Conservation (phyloP, 2,113 vertebrate genomes). For the Epinephelus lanceolatus region DNA sequence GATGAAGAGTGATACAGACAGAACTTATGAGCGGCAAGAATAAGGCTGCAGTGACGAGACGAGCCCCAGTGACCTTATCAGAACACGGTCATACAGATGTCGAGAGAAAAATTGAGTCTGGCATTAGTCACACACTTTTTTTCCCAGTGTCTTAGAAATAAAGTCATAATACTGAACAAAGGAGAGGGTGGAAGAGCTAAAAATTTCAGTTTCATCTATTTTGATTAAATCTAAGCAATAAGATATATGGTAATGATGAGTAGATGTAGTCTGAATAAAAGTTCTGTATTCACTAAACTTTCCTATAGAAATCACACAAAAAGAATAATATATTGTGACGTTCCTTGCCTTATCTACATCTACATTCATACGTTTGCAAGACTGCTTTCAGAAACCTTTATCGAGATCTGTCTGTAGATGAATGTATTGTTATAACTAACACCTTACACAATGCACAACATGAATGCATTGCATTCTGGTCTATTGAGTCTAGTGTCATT, state of each 20-base stretch:
- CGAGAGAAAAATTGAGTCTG: slow-evolving; percentile 62
- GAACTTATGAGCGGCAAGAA: slow-evolving; percentile 72
- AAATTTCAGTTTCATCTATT: slow-evolving; percentile 55
- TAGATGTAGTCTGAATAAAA: slow-evolving; percentile 13
- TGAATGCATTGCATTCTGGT: neutral
- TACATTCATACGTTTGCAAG: neutral
- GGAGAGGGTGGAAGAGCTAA: slow-evolving; percentile 34
- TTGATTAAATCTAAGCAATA: slow-evolving; percentile 69
- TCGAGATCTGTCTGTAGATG: neutral
- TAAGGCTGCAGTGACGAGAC: slow-evolving; percentile 65
- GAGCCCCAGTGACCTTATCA: slow-evolving; percentile 80
- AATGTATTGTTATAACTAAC: neutral
- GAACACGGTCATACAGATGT: slow-evolving; percentile 54
- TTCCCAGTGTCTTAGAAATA: slow-evolving; percentile 47
- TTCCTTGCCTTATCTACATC: neutral
- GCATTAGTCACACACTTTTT: slow-evolving; percentile 65
- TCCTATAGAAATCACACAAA: neutral
- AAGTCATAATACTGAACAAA: slow-evolving; percentile 68
- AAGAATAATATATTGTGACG: neutral
- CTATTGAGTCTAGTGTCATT: neutral
- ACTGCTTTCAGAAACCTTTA: neutral
- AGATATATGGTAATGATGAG: slow-evolving; percentile 57
- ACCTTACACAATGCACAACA: neutral
- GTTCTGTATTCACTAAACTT: slow-evolving; percentile 3
- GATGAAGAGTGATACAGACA: slow-evolving; percentile 76